Percentiles rank a stretch among this genome's conserved stretches.
These are phyloP conservation scores for Phyllostomus discolor DNA, from an alignment of 2,113 vertebrate genomes.

Conservation along the genomic window DNA sequence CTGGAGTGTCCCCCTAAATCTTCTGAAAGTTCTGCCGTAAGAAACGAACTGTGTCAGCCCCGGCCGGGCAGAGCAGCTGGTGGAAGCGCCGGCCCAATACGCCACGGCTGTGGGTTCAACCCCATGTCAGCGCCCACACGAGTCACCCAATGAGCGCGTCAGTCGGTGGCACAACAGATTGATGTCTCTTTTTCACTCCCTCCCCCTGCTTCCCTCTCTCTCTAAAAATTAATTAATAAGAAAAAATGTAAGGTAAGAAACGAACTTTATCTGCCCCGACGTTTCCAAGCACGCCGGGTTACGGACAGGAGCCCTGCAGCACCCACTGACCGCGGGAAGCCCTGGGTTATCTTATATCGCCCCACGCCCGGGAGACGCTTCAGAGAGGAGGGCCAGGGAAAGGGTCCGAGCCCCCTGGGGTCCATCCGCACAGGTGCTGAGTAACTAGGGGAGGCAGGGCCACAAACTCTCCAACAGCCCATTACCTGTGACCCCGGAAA, in stretches of 20 bases:
- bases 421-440: too few species aligned
- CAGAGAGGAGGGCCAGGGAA: not conserved
- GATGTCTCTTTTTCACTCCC: too few species aligned
- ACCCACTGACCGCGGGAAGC: not conserved
- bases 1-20: not conserved
- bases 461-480: not conserved
- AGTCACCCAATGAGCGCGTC: too few species aligned
- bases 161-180: too few species aligned
- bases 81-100: too few species aligned
- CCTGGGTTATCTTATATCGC: fast-evolving
- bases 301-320: too few species aligned
- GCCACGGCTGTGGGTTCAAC: too few species aligned
- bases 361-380: not conserved
- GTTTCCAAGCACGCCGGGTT: not conserved
- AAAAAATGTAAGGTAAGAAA: not conserved
- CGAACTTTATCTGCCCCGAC: not conserved
- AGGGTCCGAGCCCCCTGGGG: fast-evolving
- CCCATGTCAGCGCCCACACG: too few species aligned
- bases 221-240: too few species aligned
- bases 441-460: not conserved
- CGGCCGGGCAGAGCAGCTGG: too few species aligned
- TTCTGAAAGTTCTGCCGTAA: not conserved
- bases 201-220: too few species aligned
- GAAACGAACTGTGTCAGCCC: not conserved
- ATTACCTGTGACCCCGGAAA: fast-evolving